Evolutionary conservation across 2,888 invertebrate species (phyloP).

Genomic region (Arge pagana): DNA sequence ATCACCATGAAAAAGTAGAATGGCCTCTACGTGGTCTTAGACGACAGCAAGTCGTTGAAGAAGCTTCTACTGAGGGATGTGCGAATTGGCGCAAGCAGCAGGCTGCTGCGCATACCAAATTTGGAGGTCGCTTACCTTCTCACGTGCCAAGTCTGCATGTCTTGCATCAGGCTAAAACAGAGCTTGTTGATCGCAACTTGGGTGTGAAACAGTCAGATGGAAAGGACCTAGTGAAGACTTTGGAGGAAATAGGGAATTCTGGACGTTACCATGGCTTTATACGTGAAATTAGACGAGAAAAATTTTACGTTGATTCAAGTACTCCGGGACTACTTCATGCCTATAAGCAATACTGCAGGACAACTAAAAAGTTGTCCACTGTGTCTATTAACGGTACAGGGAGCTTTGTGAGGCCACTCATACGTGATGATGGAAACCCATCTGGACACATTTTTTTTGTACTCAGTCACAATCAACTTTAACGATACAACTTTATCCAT

Average conservation of each 20-base stretch:
- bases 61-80: constrained; percentile 8
- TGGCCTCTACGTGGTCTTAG: constrained; percentile 10
- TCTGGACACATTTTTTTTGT: constrained; percentile 16
- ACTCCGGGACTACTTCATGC: constrained; percentile 14
- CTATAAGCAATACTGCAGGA: constrained; percentile 19
- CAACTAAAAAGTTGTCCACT: constrained; percentile 6
- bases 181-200: constrained; percentile 13
- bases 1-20: constrained; percentile 9
- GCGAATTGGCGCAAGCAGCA: constrained; percentile 8
- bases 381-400: constrained; percentile 14
- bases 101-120: constrained; percentile 3
- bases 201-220: constrained; percentile 9
- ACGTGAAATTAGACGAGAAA: constrained; percentile 7
- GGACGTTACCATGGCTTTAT: constrained; percentile 9
- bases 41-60: constrained; percentile 3
- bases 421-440: constrained; percentile 11
- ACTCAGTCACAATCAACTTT: constrained; percentile 13
- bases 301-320: constrained; percentile 12
- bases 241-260: constrained; percentile 7
- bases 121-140: constrained; percentile 10
- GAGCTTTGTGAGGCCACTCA: constrained; percentile 10
- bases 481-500: constrained; percentile 10
- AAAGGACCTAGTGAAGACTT: constrained; percentile 9
- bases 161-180: constrained; percentile 13
- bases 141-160: constrained; percentile 1